A percentile compares a stretch with the other conserved stretches of the same genome.
phyloP scores from a whole-genome alignment of 1,140 invertebrate species.

The Bilobella aurantiaca region DNA sequence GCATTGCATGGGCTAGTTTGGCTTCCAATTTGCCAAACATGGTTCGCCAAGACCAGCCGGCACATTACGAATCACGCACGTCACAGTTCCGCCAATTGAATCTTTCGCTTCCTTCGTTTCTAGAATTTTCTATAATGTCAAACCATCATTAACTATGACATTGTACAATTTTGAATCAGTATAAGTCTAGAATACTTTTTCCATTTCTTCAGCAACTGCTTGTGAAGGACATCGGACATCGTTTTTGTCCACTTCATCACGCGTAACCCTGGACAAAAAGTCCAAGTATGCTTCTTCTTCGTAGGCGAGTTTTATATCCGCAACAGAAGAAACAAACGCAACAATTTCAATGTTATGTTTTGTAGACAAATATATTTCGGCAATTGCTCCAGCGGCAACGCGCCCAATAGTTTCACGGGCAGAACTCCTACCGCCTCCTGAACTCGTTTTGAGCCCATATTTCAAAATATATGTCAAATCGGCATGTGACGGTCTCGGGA shows the following conservation, averaged over 20 bases:
- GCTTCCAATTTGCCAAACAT: slow-evolving; percentile 9
- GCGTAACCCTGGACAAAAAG: too few species aligned
- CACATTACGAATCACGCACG: slow-evolving; percentile 1
- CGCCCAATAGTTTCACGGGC: slow-evolving; percentile 5
- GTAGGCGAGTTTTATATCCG: background rate
- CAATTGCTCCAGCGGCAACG: slow-evolving; percentile 4
- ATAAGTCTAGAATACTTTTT: too few species aligned
- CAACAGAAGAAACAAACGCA: slow-evolving; percentile 2
- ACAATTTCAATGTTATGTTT: background rate
- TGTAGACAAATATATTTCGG: background rate
- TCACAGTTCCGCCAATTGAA: slow-evolving; percentile 9
- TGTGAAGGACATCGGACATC: too few species aligned
- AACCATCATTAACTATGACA: too few species aligned
- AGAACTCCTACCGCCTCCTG: background rate
- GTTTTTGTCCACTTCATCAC: too few species aligned
- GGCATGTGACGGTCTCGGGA: background rate
- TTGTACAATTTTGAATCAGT: too few species aligned
- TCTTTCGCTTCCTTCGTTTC: background rate
- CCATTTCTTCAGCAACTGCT: too few species aligned
- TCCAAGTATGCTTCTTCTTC: too few species aligned
- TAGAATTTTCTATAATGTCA: background rate
- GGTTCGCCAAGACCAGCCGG: slow-evolving; percentile 6
- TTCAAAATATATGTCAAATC: background rate
- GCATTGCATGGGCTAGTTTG: slow-evolving; percentile 7
- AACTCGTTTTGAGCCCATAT: background rate